Evolutionary conservation across 2,113 vertebrate genomes (phyloP), one percentile per base, ranked within the genome.

Genomic region (Tragelaphus imberbis): DNA sequence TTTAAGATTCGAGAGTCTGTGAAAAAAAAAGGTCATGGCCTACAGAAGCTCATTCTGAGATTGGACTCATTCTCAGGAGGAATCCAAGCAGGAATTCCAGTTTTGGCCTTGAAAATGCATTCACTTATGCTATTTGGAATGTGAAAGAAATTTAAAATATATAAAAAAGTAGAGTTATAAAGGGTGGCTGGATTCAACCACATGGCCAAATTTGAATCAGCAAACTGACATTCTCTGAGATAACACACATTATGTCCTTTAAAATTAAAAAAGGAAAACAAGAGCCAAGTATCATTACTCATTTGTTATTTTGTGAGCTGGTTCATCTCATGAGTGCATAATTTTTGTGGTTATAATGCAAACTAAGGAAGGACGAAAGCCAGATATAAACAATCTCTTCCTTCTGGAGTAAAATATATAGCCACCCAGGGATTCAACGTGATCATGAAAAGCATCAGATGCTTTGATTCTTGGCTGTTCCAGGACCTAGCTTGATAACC

Each of bases 191-290:
- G 93, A 98, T 98, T 94, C 88, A 94, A 95, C 94, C 97, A 97
- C 97, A 98, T 97, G 97, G 95, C 91, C 97, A 97, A 96, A 98
- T 98, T 98, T 96, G 96, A 98, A 98, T 97, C 97, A 95, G 97
- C 97, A 97, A 98, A 98, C 94, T 98, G 97, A 98, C 97, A 98
- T 98, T 98, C 97, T 98, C 97, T 97, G 68, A 98, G 96, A 94
- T 98, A 98, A 98, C 97, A 98, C 92, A 97, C 94, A 97, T 98
- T 97, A 96, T 98, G 96, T 97, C 97, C 96, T 97, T 97, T 97
- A 97, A 98, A 97, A 98, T 96, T 97, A 96, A 98, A 97, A 97
- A 96, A 91, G 93, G 71, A 93, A 97, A 98, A 90, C 79, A 97
- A 87, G 97, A 97, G 97, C 97, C 97, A 98, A 97, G 95, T 96